Evolutionary conservation across 2,888 invertebrate species (phyloP).

Genomic region (Dasysyrphus tricinctus): DNA sequence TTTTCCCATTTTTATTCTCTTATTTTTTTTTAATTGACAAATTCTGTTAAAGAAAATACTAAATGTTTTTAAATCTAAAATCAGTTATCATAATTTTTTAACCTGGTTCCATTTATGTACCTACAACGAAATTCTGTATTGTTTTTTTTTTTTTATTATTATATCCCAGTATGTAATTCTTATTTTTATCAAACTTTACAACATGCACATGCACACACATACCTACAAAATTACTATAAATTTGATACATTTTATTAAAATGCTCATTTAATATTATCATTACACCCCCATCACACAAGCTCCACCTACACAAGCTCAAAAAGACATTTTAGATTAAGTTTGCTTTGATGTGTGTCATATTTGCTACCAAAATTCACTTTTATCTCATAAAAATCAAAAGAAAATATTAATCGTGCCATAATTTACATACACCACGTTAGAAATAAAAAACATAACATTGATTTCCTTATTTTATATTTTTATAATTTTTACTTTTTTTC

Average conservation of each 20-base stretch:
- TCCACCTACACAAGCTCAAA: slow-evolving; percentile 43
- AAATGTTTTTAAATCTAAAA: slow-evolving; percentile 7
- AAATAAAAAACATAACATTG: neutral
- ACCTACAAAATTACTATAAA: slow-evolving; percentile 17
- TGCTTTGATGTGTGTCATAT: slow-evolving; percentile 56
- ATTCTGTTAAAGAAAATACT: slow-evolving; percentile 23
- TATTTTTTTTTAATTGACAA: slow-evolving; percentile 35
- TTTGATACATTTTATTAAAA: slow-evolving; percentile 43
- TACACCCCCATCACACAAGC: slow-evolving; percentile 10
- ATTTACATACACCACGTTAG: neutral
- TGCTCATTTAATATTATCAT: slow-evolving; percentile 36
- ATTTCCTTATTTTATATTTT: neutral
- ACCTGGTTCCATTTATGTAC: slow-evolving; percentile 25
- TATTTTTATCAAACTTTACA: slow-evolving; percentile 23
- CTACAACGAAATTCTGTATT: neutral
- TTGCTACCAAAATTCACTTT: slow-evolving; percentile 43
- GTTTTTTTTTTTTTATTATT: slow-evolving; percentile 54
- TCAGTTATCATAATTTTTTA: slow-evolving; percentile 23
- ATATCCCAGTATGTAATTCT: slow-evolving; percentile 75
- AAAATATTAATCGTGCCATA: slow-evolving; percentile 51
- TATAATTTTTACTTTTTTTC: slow-evolving; percentile 37
- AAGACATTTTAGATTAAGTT: slow-evolving; percentile 43
- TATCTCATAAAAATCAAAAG: slow-evolving; percentile 15
- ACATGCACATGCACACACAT: slow-evolving; percentile 63
- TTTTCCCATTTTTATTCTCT: slow-evolving; percentile 1